Evolutionary conservation across 1,140 invertebrate genomes (phyloP), one percentile per base, ranked within the genome.

Genomic region (Drosophila busckii): DNA sequence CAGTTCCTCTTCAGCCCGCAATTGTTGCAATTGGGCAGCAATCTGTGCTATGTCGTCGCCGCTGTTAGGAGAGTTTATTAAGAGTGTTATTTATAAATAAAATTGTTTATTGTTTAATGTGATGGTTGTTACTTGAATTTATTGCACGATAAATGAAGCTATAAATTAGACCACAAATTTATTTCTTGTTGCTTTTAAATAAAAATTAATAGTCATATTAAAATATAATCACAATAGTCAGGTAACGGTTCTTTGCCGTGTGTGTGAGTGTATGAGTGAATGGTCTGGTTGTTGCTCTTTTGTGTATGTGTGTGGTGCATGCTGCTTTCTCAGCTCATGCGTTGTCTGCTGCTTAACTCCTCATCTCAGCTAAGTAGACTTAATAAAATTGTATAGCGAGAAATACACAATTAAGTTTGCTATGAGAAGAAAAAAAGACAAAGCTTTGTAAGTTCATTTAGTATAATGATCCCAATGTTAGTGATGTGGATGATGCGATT

Each of bases 401-500:
- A n/a, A n/a, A n/a, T n/a, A n/a, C n/a, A n/a, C n/a, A n/a, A n/a
- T n/a, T n/a, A n/a, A n/a, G n/a, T 69, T 68, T 15, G 48, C 73
- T 82, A 63, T 56, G n/a, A n/a, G n/a, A n/a, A n/a, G n/a, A n/a
- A 49, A 41, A 25, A 64, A 53, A 64, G 54, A 48, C 41, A 78
- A 80, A 71, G 63, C 75, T 78, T 80, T 78, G 73, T 78, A 78
- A 73, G 82, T 67, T 68, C 56, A 26, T 58, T 63, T 37, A 56
- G 37, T 53, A n/a, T 60, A 35, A 69, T 35, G 41, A 22, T 55
- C 40, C 48, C n/a, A 9, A 44, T 62, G 53, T 52, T 42, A 61
- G 19, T 56, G 22, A 54, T 64, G 45, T 54, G 64, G 67, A 35
- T 46, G 46, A 23, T 20, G 29, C 54, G 25, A 59, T 58, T 84